Evolutionary conservation across 2,113 vertebrate genomes (phyloP), one percentile per base, ranked within the genome.

Genomic region (Phyllopteryx taeniolatus): DNA sequence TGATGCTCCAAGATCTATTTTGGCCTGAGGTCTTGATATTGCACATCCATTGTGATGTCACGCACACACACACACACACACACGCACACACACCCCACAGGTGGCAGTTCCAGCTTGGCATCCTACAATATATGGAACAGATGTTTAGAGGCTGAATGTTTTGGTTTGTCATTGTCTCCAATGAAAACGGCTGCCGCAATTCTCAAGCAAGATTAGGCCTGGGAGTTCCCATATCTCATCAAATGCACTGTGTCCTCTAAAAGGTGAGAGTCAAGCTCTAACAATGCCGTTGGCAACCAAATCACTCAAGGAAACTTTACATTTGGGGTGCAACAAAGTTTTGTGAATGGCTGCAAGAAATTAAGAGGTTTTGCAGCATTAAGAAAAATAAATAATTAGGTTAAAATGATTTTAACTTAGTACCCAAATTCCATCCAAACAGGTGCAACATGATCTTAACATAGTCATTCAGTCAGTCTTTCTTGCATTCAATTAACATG

Each of bases 221-320:
- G 83, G 83, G 84, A 80, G 77, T 80, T 78, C 84, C 85, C 83
- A 77, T 69, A 75, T 80, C 82, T 90, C 86, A 86, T 86, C 85
- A 79, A 79, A 75, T 67, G 57, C 54, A 67, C 69, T 22, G 70
- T 84, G 73, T 70, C 71, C 75, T 83, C 78, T 68, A 54, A 78
- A 79, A 81, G 66, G 73, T 44, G 67, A 70, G 68, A 77, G 77
- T 78, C 54, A 42, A 62, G 54, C 83, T 73, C 75, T 65, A 80
- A 67, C 69, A 43, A 56, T 33, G 57, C 73, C 31, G 61, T 73
- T 14, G 9, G 69, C 47, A 39, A 70, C 69, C 57, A 60, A 71
- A 60, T 65, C 77, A 73, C 73, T 56, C 63, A 63, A 66, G 82
- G 43, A 68, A 81, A 79, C 62, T 13, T 70, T 67, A 2, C 8